These are phyloP conservation scores for Galerucella nymphaeae DNA, from an alignment of 2,888 invertebrate species.

Conservation along the genomic window DNA sequence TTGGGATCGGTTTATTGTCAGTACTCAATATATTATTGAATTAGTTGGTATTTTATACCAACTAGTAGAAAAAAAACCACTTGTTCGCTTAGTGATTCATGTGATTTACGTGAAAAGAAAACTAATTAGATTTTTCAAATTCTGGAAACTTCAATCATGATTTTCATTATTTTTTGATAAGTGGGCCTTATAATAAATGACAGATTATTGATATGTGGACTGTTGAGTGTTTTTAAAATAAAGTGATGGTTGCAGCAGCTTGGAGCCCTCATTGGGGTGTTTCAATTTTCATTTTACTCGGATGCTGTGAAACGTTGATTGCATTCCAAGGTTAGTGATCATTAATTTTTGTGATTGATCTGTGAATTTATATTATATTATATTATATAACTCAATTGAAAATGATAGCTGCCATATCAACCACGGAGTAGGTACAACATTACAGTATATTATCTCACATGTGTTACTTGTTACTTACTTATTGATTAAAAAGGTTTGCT, in stretches of 20 bases:
- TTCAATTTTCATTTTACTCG: not conserved
- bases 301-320: not conserved
- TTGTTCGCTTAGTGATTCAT: constrained; percentile 12
- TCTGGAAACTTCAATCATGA: not conserved
- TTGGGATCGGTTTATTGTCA: not conserved
- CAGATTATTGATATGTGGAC: constrained; percentile 13
- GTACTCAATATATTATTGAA: not conserved
- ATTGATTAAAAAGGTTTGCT: no score
- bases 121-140: not conserved
- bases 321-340: constrained; percentile 26
- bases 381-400: no score
- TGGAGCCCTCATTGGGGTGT: constrained; percentile 17
- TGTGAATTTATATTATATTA: not conserved
- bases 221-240: constrained; percentile 17
- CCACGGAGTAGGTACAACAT: no score
- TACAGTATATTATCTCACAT: no score
- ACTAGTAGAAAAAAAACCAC: constrained; percentile 6
- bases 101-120: not conserved
- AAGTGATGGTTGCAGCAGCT: constrained; percentile 18
- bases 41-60: not conserved
- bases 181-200: not conserved
- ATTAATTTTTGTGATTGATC: not conserved
- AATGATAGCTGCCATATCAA: no score
- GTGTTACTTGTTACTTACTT: no score
- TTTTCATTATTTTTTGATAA: not conserved